Evolutionary conservation across 1,140 invertebrate genomes (phyloP).

Genomic region (Drosophila melanica): DNA sequence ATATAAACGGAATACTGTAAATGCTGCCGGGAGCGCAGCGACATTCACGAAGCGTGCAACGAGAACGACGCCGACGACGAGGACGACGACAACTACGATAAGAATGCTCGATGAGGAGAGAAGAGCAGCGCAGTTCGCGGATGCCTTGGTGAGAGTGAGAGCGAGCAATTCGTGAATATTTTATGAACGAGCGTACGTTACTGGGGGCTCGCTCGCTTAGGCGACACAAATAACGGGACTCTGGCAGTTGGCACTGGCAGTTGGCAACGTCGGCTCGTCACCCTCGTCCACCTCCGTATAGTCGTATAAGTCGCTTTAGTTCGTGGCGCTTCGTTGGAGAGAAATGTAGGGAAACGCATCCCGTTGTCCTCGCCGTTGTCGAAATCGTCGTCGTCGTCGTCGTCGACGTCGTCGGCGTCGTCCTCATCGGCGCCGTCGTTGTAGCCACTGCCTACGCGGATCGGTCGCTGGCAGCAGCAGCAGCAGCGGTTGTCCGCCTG

Average conservation of each 20-base stretch:
- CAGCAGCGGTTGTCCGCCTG: conserved; percentile 40
- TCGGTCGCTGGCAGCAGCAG: conserved; percentile 46
- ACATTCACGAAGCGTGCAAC: conserved; percentile 12
- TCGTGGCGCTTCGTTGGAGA: conserved; percentile 46
- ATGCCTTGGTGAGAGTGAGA: conserved; percentile 70
- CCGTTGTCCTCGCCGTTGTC: conserved; percentile 24
- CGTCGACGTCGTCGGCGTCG: conserved; percentile 39
- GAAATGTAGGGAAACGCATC: conserved; percentile 77
- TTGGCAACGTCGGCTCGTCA: conserved; percentile 40
- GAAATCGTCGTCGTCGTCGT: conserved; percentile 16
- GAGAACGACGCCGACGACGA: conserved; percentile 22
- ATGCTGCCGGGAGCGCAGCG: conserved; percentile 16
- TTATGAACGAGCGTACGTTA: conserved; percentile 70
- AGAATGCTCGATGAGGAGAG: conserved; percentile 29
- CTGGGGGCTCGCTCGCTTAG: conserved; percentile 51
- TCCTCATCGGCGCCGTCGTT: conserved; percentile 38
- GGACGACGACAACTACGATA: conserved; percentile 24
- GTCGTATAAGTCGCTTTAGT: not conserved
- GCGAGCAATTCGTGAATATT: conserved; percentile 82
- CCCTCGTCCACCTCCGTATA: conserved; percentile 13
- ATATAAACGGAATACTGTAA: not conserved
- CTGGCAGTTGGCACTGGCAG: conserved; percentile 57
- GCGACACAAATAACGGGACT: conserved; percentile 49
- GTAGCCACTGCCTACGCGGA: conserved; percentile 49
- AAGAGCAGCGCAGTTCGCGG: conserved; percentile 40